A percentile compares a stretch with the other conserved stretches of the same genome.
These are phyloP conservation scores for Sebastes matsubarae DNA, from an alignment of 2,797 vertebrate species.

Conservation along the genomic window DNA sequence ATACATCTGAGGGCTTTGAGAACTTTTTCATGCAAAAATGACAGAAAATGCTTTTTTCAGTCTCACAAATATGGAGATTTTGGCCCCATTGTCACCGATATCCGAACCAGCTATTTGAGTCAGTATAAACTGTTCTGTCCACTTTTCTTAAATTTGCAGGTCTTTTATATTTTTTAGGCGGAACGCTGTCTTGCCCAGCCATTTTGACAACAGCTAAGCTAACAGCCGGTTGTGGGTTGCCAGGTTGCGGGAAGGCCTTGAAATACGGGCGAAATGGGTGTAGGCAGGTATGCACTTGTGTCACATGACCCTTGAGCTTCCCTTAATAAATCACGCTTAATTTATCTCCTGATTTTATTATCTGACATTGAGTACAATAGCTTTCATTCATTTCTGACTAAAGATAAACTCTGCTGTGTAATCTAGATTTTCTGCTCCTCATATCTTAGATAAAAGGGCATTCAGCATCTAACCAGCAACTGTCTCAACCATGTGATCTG, in stretches of 20 bases:
- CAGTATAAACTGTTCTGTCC: background rate
- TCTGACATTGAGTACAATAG: background rate
- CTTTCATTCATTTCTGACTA: conserved; percentile 14
- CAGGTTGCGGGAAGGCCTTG: background rate
- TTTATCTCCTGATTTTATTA: conserved; percentile 5
- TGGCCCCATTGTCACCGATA: no score
- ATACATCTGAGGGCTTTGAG: background rate
- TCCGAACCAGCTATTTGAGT: no score
- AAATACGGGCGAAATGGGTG: background rate
- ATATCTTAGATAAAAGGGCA: conserved; percentile 1
- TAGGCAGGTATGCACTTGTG: background rate
- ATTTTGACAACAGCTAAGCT: background rate
- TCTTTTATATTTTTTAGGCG: background rate
- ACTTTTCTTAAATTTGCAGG: background rate
- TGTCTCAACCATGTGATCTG: conserved; percentile 21
- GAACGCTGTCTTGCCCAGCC: background rate
- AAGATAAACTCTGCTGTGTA: conserved; percentile 13
- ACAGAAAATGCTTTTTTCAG: no score
- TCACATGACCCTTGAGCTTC: background rate
- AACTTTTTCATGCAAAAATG: background rate
- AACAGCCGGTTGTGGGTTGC: background rate
- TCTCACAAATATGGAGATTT: no score
- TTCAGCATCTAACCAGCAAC: conserved; percentile 10
- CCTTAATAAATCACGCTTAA: background rate
- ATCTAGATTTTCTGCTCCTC: conserved; percentile 16